Base-by-base conservation (phyloP, 2,113 vertebrate species). In the Toxotes jaculatrix region DNA sequence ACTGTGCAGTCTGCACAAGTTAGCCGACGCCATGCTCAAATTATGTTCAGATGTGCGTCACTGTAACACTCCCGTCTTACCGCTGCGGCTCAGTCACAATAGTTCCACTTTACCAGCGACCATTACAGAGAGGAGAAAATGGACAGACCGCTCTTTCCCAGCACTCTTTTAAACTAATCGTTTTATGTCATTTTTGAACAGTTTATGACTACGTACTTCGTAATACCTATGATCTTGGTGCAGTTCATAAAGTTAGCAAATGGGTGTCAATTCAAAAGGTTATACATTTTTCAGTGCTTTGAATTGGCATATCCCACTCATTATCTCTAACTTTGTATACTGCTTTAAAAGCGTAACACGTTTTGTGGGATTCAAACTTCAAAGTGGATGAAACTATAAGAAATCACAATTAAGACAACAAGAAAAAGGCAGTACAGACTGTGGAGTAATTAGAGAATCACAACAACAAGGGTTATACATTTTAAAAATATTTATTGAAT, bases 1-100 rank as follows among this genome's bases (percentile, higher is more conserved):
- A 38, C 71, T 13, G 3, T 45, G 80, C 4, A 94, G 71, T 16
- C 80, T 93, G 2, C 71, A 83, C 19, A 91, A 42, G 43, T 84
- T 86, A 91, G 91, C 88, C 9, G 87, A 79, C 71, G 93, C 94
- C 94, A 95, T 95, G 91, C 70, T 93, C 19, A 10, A 1, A 40
- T 72, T 14, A 47, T 27, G 27, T 0, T 31, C 0, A 0, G 0
- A 0, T 32, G 84, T 89, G 79, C 77, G 7, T 7, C 77, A 16
- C 13, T 17, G 0, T 36, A 74, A 85, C 56, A 43, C 31, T n/a
- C 91, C 88, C 93, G 90, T 45, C 11, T 31, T 1, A 1, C 40
- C 31, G 19, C 14, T 32, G 27, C 3, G 21, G 31, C 13, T 31
- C 5, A 0, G 9, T 16, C 1, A 16, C 0, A 6, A 42, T 21